Percentiles rank a stretch among this genome's conserved stretches.
Evolutionary conservation across 2,113 vertebrate genomes (phyloP).

Genomic region (Oncorhynchus nerka): DNA sequence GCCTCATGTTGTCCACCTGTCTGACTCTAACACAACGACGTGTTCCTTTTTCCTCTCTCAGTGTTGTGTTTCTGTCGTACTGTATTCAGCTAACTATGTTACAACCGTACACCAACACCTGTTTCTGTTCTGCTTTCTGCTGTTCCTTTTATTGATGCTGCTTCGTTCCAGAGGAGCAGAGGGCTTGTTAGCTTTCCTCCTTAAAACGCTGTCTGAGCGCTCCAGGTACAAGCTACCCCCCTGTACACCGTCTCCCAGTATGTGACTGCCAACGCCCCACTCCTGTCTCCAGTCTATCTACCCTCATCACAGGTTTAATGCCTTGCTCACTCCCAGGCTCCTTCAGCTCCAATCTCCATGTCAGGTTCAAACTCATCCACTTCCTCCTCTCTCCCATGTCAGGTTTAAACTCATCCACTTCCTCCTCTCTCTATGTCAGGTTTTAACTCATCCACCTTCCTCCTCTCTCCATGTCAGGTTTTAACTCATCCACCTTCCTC

Average conservation of each 20-base stretch:
- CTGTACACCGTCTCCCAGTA: constrained; percentile 3
- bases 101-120: constrained; percentile 24
- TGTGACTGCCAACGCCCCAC: neutral
- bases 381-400: too few relatives aligned
- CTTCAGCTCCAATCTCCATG: too few relatives aligned
- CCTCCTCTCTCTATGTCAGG: too few relatives aligned
- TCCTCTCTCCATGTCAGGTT: too few relatives aligned
- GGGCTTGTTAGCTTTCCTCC: constrained; percentile 72
- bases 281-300: too few relatives aligned
- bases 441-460: too few relatives aligned
- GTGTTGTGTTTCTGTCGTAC: constrained; percentile 18
- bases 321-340: too few relatives aligned
- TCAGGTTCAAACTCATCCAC: too few relatives aligned
- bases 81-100: constrained; percentile 25
- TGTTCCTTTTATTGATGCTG: constrained; percentile 30
- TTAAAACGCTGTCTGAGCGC: constrained; percentile 69
- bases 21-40: constrained; percentile 45
- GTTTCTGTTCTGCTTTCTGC: constrained; percentile 12
- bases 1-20: constrained; percentile 60
- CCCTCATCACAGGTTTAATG: too few relatives aligned
- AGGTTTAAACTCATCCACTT: too few relatives aligned
- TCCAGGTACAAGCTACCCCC: constrained; percentile 70
- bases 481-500: too few relatives aligned
- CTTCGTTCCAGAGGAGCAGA: constrained; percentile 72
- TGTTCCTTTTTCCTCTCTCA: constrained; percentile 44